Base-by-base conservation (phyloP, 2,888 invertebrate species). In the Eulithis prunata region DNA sequence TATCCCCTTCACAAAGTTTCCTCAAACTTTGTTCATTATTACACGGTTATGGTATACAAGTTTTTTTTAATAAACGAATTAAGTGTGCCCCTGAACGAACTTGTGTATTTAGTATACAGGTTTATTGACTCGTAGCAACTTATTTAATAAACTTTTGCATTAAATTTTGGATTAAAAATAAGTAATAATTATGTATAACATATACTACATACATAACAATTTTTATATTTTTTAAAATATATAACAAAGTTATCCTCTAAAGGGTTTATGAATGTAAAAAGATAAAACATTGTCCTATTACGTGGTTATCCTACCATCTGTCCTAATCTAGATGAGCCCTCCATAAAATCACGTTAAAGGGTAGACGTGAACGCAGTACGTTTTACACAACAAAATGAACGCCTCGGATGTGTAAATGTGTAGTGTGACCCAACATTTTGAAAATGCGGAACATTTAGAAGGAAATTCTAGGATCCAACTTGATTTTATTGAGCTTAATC, bases 341-440 rank as follows among this genome's bases (percentile, higher is more conserved):
- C 57, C 28, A 53, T 63, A 63, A 63, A 58, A 57, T 41, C 63
- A 46, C 63, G 47, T 53, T 62, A 63, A 57, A 57, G 63, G 63
- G 57, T 57, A 53, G 62, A 36, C 47, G 28, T 54, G 41, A 28
- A 10, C 55, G 21, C 38, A 58, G 59, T 32, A 13, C 43, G 51
- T 43, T 56, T 56, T 62, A 41, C 53, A 53, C 53, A 54, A 28
- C 53, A 58, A 57, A 57, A 63, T 46, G 28, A 38, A 63, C 54
- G 63, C 21, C 13, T 10, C 10, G 57, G 46, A 47, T 54, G 54
- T 38, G 53, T 57, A 13, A 38, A 47, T 54, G 54, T 38, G 53
- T 57, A 13, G n/a, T 56, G 51, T 57, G 56, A 10, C 56, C 41
- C 10, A 47, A 14, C 8, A 14, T 41, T 14, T 36, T 28, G 10